These are phyloP conservation scores for Tenualosa thibaudeaui DNA, from an alignment of 2,797 vertebrate species.

Conservation along the genomic window DNA sequence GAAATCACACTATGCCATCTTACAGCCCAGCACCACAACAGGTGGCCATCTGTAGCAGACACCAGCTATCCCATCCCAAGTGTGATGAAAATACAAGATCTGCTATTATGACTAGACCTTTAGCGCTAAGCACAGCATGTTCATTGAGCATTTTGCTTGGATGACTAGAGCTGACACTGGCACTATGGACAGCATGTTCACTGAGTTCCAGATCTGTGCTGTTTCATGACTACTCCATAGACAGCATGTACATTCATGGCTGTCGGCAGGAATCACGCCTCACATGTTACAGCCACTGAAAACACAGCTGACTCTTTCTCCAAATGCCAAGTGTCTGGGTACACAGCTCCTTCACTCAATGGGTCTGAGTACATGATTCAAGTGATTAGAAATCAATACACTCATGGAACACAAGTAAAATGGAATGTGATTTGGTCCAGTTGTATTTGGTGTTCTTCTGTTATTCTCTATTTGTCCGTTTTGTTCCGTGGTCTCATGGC, in stretches of 20 bases:
- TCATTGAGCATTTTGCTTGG: not conserved
- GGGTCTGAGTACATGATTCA: not conserved
- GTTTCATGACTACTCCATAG: not conserved
- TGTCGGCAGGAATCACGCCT: not conserved
- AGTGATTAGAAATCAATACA: not conserved
- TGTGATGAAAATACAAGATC: not conserved
- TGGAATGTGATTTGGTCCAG: not conserved
- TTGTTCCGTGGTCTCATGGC: not conserved
- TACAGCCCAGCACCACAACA: not conserved
- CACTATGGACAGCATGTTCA: not conserved
- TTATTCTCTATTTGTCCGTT: not conserved
- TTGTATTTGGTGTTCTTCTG: not conserved
- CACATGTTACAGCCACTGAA: not conserved
- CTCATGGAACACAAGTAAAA: not conserved
- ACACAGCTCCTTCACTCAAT: not conserved
- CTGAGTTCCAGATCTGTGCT: not conserved
- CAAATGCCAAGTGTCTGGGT: not conserved
- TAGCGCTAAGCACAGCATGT: not conserved
- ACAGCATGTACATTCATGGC: not conserved
- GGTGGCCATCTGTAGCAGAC: conserved; percentile 9
- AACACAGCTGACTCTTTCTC: not conserved
- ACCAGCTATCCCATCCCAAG: conserved; percentile 8
- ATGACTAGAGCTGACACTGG: not conserved
- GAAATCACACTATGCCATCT: conserved; percentile 44
- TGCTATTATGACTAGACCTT: not conserved